A percentile compares a stretch with the other conserved stretches of the same genome.
Conservation (phyloP, 2,888 invertebrate species). For the Cinara cedri region DNA sequence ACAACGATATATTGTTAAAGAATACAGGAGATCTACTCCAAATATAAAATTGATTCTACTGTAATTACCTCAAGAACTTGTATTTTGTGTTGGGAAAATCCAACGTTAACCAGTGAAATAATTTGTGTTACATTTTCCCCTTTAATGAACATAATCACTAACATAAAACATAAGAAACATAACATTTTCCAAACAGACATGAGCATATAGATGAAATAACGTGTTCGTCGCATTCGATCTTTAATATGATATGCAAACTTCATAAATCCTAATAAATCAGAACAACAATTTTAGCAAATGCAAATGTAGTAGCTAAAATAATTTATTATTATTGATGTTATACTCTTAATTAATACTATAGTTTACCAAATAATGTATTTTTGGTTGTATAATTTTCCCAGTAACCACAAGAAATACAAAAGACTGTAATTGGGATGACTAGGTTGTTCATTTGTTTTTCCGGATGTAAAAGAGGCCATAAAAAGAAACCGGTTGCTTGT, state of each 20-base stretch:
- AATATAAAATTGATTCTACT: no score
- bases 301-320: background rate
- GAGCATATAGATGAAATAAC: slow-evolving; percentile 89
- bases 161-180: slow-evolving; percentile 76
- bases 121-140: slow-evolving; percentile 79
- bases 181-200: slow-evolving; percentile 90
- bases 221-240: slow-evolving; percentile 76
- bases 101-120: slow-evolving; percentile 75
- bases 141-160: slow-evolving; percentile 75
- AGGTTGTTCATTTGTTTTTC: slow-evolving; percentile 72
- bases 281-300: slow-evolving; percentile 30
- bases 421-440: slow-evolving; percentile 83
- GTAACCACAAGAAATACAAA: slow-evolving; percentile 91
- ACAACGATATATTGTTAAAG: background rate
- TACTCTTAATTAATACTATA: background rate
- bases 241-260: slow-evolving; percentile 78
- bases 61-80: slow-evolving; percentile 72
- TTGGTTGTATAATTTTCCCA: slow-evolving; percentile 97
- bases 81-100: slow-evolving; percentile 80
- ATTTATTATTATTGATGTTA: background rate
- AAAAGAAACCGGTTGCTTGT: slow-evolving; percentile 88
- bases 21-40: slow-evolving; percentile 66
- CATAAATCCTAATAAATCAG: slow-evolving; percentile 68
- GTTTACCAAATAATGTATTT: slow-evolving; percentile 79
- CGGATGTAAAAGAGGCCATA: slow-evolving; percentile 86